phyloP scores from a whole-genome alignment of 2,113 vertebrate genomes.

The Trichomycterus rosablanca region DNA sequence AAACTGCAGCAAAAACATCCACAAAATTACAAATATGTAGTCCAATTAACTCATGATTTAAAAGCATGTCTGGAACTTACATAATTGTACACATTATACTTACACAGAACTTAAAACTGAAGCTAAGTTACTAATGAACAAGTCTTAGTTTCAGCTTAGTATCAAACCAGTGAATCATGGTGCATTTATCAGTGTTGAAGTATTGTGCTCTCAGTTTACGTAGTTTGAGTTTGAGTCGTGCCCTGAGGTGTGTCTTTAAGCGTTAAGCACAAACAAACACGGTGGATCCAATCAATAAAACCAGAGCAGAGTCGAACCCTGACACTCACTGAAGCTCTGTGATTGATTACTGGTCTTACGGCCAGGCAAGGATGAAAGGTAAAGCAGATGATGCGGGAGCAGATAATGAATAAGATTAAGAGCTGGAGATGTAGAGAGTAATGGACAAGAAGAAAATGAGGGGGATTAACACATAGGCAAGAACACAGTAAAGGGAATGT shows the following conservation, averaged over 20 bases:
- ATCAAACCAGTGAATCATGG: too few species aligned
- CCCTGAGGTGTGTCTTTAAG: not conserved
- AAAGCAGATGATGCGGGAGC: conserved; percentile 4
- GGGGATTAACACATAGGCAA: conserved; percentile 24
- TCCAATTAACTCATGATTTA: too few species aligned
- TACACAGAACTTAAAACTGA: too few species aligned
- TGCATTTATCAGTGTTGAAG: not conserved
- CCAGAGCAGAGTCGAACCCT: not conserved
- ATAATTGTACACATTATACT: too few species aligned
- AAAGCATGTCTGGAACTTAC: too few species aligned
- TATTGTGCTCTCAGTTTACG: not conserved
- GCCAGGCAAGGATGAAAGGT: not conserved
- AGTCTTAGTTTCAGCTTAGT: too few species aligned
- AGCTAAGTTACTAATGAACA: too few species aligned
- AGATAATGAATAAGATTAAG: conserved; percentile 29
- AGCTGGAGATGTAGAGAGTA: not conserved
- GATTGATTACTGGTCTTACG: conserved; percentile 22
- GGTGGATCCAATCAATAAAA: conserved; percentile 3
- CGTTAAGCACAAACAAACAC: not conserved
- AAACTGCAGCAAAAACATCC: too few species aligned
- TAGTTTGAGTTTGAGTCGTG: not conserved
- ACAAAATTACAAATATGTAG: too few species aligned
- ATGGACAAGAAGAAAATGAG: conserved; percentile 26
- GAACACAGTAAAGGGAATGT: not conserved
- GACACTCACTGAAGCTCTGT: not conserved